Base-by-base conservation (phyloP, 2,113 vertebrate species). In the Budorcas taxicolor region DNA sequence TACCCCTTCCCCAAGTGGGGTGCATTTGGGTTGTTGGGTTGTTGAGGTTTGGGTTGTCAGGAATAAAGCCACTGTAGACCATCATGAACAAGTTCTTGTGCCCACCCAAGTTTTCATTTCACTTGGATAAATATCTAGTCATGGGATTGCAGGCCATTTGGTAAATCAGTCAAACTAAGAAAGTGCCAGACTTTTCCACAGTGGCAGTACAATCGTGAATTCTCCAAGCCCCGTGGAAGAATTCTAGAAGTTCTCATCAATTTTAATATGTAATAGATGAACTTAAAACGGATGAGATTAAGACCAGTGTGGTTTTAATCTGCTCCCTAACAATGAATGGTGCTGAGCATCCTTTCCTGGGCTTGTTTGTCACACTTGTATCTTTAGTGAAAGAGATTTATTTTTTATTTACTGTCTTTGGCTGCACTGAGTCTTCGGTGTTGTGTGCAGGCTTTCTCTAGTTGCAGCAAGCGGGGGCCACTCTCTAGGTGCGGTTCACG, bases 401-500 rank as follows among this genome's bases (percentile, higher is more conserved):
- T 12, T 11, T 40, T 74, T 45, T 23, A 2, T 58, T 19, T 43
- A 11, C 12, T 12, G 3, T 25, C 50, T 40, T 43, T 14, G 43
- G 43, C 43, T 10, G 76, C 45, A 5, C 29, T 17, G 8, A 25
- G 71, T 47, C 76, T 80, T 47, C 15, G 10, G 27, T 1, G 76
- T 0, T 10, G 27, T 2, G 8, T 47, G 4, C 14, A 5, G 27
- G 43, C 76, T 80, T 31, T 47, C 43, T 80, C 4, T 31, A 10
- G 76, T 1, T 10, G 76, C 25, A 9, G 43, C 40, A 9, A 16
- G 74, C 43, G 0, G 43, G 43, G 74, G 4, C 74, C 9, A 1
- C 14, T 15, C 14, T 31, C 67, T 0, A 4, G 27, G 25, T 5
- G 14, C 1, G 1, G 7, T 29, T 40, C 25, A 45, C 7, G 0